Conservation (phyloP, 2,113 vertebrate genomes). For the Corythoichthys intestinalis region DNA sequence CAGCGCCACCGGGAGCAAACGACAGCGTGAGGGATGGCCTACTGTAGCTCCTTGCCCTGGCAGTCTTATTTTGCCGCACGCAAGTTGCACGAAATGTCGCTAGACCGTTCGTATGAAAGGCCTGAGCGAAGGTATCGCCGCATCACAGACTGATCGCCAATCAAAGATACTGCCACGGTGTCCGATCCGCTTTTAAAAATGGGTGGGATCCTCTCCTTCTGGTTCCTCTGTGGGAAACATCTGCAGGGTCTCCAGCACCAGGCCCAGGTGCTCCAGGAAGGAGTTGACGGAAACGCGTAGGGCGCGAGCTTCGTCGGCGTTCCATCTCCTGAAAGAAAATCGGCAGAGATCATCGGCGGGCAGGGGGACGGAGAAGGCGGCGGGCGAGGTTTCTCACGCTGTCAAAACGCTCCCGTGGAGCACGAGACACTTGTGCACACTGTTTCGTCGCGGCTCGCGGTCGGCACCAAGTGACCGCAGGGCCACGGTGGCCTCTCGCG, state of each 20-base stretch:
- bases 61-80: too few species aligned
- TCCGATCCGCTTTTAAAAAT: too few species aligned
- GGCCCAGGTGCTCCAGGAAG: constrained; percentile 9
- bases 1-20: too few species aligned
- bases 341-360: neutral
- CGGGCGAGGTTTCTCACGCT: neutral
- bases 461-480: constrained; percentile 4
- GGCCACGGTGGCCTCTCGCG: neutral
- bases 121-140: too few species aligned
- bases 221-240: neutral
- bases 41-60: too few species aligned
- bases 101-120: too few species aligned
- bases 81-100: too few species aligned
- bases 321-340: constrained; percentile 4
- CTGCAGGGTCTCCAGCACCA: constrained; percentile 7
- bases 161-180: too few species aligned
- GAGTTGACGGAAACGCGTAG: constrained; percentile 9
- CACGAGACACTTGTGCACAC: neutral
- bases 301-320: constrained; percentile 4
- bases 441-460: neutral
- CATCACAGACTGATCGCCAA: too few species aligned
- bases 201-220: too few species aligned
- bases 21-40: too few species aligned
- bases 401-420: neutral
- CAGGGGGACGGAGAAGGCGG: too few species aligned